Percentiles rank a stretch among this genome's conserved stretches.
These are phyloP conservation scores for Myotis yumanensis DNA, from an alignment of 2,113 vertebrate genomes.

Conservation along the genomic window DNA sequence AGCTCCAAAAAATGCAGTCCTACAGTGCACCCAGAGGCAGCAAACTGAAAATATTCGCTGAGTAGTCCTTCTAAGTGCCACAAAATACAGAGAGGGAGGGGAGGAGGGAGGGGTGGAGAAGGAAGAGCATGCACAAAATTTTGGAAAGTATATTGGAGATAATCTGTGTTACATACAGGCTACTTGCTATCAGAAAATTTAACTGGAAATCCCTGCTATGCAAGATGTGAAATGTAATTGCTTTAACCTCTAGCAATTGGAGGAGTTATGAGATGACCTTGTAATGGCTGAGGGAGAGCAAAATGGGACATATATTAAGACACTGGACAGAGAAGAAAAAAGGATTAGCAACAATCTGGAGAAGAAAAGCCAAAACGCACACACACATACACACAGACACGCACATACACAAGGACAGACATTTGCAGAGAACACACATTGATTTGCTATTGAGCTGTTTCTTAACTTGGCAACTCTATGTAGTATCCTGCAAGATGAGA, in stretches of 20 bases:
- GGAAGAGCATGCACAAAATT: background rate
- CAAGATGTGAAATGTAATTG: background rate
- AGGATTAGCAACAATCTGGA: background rate
- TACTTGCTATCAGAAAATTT: background rate
- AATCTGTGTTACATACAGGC: background rate
- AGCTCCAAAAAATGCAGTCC: background rate
- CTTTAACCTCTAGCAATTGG: background rate
- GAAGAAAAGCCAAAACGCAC: background rate
- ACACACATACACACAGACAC: background rate
- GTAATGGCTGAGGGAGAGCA: background rate
- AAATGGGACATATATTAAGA: background rate
- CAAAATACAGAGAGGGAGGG: background rate
- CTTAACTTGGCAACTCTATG: background rate
- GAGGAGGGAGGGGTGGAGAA: fast-evolving
- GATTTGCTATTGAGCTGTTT: background rate
- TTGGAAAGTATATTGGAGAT: background rate
- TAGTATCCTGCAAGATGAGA: background rate
- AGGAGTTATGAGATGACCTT: background rate
- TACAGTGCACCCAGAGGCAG: background rate
- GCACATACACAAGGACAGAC: background rate
- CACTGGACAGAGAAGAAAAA: background rate
- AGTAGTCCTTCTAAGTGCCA: background rate
- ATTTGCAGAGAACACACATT: background rate
- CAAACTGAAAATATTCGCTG: background rate
- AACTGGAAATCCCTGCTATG: background rate